A percentile compares a stretch with the other conserved stretches of the same genome.
Conservation (phyloP, 92 coral and sea anemone genomes). For the Palythoa grandiflora region DNA sequence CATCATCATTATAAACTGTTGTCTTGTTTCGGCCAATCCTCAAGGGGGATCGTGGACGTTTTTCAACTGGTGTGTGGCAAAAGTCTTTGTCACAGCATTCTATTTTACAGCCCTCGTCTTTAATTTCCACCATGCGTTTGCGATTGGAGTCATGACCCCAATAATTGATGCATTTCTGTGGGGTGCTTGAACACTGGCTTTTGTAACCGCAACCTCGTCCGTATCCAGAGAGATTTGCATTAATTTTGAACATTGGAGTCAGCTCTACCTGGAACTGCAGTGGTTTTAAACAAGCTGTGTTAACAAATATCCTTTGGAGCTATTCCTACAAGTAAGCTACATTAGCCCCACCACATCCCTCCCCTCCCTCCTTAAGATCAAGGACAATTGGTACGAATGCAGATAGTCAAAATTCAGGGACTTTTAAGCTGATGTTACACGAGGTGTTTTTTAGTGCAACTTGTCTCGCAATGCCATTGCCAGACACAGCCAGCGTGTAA, state of each 20-base stretch:
- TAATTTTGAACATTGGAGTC: not conserved
- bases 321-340: too few species aligned
- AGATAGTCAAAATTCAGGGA: too few species aligned
- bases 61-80: slow-evolving; percentile 35
- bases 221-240: not conserved
- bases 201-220: slow-evolving; percentile 26
- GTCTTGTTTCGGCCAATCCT: not conserved
- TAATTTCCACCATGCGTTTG: slow-evolving; percentile 3
- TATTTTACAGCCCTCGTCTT: slow-evolving; percentile 1
- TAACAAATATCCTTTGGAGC: not conserved
- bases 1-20: not conserved
- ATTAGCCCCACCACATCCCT: too few species aligned
- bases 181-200: slow-evolving; percentile 9
- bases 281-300: not conserved
- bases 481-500: too few species aligned
- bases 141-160: slow-evolving; percentile 4
- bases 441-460: too few species aligned
- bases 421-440: too few species aligned
- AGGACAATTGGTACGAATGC: too few species aligned
- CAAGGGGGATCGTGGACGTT: not conserved
- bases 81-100: slow-evolving; percentile 38
- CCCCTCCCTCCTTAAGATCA: too few species aligned
- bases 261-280: slow-evolving; percentile 19
- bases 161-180: not conserved
- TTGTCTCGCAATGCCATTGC: too few species aligned